A percentile compares a stretch with the other conserved stretches of the same genome.
Evolutionary conservation across 1,140 invertebrate species (phyloP).

Genomic region (Hycleus phaleratus): DNA sequence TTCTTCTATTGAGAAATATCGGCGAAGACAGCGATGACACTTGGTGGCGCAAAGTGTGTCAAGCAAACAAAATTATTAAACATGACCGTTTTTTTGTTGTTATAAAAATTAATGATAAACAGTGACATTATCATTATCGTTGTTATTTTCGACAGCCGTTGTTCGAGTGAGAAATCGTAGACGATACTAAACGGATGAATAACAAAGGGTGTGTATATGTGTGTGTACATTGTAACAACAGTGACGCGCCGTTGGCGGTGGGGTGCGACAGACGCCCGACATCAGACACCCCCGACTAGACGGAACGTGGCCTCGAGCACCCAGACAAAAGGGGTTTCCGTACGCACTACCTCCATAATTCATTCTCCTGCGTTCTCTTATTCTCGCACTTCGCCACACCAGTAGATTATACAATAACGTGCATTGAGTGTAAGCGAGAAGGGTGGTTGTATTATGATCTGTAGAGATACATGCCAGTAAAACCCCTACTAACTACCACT

Average conservation of each 20-base stretch:
- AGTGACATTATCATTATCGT: too few species aligned
- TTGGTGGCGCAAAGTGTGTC: too few species aligned
- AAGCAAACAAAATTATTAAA: too few species aligned
- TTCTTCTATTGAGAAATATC: too few species aligned
- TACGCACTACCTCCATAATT: neutral
- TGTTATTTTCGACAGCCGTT: neutral
- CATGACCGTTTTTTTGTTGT: too few species aligned
- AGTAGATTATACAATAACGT: neutral
- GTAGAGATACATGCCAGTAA: too few species aligned
- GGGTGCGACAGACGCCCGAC: constrained; percentile 9
- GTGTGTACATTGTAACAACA: neutral
- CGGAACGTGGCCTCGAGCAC: constrained; percentile 16
- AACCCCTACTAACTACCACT: too few species aligned
- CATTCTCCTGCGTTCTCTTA: too few species aligned
- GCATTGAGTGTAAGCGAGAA: too few species aligned
- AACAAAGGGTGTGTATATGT: constrained; percentile 4
- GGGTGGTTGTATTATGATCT: too few species aligned
- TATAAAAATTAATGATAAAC: too few species aligned
- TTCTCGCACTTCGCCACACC: neutral
- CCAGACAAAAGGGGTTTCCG: constrained; percentile 18
- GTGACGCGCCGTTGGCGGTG: constrained; percentile 5
- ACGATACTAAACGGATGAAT: neutral
- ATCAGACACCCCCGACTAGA: constrained; percentile 14
- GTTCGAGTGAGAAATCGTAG: neutral
- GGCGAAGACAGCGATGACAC: too few species aligned